Conservation (phyloP, 1,140 invertebrate species). For the Andricus grossulariae region DNA sequence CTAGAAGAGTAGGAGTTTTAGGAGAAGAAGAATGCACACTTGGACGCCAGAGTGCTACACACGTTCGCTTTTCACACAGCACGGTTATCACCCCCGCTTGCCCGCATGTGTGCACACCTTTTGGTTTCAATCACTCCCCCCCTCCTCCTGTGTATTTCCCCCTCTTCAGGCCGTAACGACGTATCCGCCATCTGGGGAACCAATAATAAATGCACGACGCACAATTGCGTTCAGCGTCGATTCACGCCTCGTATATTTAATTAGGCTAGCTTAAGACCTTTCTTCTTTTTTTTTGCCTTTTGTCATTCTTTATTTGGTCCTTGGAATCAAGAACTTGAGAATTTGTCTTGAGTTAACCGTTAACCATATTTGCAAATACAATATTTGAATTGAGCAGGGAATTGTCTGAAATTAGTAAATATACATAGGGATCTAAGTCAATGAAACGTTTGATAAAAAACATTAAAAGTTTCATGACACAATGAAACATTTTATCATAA, state of each 20-base stretch:
- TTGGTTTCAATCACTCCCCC: background rate
- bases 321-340: background rate
- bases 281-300: slow-evolving; percentile 10
- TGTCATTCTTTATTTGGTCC: slow-evolving; percentile 12
- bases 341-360: too few species aligned
- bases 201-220: background rate
- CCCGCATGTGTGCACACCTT: slow-evolving; percentile 26
- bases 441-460: too few species aligned
- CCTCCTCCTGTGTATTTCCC: background rate
- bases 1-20: background rate
- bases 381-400: too few species aligned
- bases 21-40: background rate
- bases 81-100: slow-evolving; percentile 13
- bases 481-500: too few species aligned
- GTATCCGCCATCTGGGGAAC: slow-evolving; percentile 8
- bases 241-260: slow-evolving; percentile 29
- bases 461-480: too few species aligned
- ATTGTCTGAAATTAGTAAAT: too few species aligned
- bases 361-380: too few species aligned
- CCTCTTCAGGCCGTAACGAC: background rate
- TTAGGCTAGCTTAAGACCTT: background rate
- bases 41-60: background rate
- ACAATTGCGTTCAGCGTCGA: background rate
- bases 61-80: background rate
- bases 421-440: too few species aligned